Evolutionary conservation across 2,888 invertebrate genomes (phyloP), one percentile per base, ranked within the genome.

Genomic region (Andricus quercusramuli): DNA sequence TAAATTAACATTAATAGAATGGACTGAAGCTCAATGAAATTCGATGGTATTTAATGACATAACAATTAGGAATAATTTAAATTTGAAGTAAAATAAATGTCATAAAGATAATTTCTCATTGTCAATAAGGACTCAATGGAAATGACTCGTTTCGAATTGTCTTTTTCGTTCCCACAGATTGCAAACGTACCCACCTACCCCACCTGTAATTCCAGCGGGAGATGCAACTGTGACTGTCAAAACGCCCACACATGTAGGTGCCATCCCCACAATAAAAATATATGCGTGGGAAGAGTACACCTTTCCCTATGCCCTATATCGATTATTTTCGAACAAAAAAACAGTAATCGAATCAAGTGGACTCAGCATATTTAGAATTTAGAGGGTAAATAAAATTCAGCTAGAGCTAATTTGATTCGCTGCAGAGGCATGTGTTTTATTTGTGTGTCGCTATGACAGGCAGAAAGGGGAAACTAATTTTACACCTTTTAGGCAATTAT

Each of bases 201-300:
- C 74, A 74, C 74, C 74, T 74, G 74, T 74, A 56, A 51, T 74
- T 51, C 47, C 47, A 25, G 44, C 47, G 29, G 32, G 74, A 74
- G 74, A 74, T 74, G 74, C 74, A 74, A 74, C 74, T 74, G 74
- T 74, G 74, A 74, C 74, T 74, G 74, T 56, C 56, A 74, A 74
- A 74, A 74, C 74, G 74, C 74, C 74, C 74, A 74, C 74, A 56
- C 74, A 32, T 47, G 11, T 17, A 44, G 74, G 74, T 74, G 32
- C 17, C 74, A 74, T 74, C 74, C 74, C 74, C 56, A n/a, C n/a
- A n/a, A 29, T 32, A 13, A 56, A 56, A 74, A 74, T 74, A 74
- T 74, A 74, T 74, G 56, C 74, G 74, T 74, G 74, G 74, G 74
- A 74, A 74, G 56, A 56, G 56, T 74, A 74, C 56, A 74, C 56